Conservation (phyloP, 1,140 invertebrate species). For the Ceratina japonica region DNA sequence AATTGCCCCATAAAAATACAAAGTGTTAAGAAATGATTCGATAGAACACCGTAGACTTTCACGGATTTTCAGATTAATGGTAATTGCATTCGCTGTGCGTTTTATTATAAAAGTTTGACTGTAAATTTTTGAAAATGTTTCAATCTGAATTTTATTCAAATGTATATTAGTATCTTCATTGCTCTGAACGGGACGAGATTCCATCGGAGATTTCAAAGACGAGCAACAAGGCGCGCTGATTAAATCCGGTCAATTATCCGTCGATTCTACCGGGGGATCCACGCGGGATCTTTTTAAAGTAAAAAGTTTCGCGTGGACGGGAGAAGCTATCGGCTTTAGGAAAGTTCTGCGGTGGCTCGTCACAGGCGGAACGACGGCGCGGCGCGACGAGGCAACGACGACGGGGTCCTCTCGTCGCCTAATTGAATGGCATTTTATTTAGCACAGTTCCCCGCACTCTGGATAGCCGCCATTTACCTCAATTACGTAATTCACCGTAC, state of each 20-base stretch:
- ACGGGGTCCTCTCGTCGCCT: slow-evolving; percentile 60
- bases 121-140: too few relatives aligned
- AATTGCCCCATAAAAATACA: slow-evolving; percentile 28
- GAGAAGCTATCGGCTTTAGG: slow-evolving; percentile 63
- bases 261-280: slow-evolving; percentile 8
- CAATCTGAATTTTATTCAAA: neutral
- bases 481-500: slow-evolving; percentile 75
- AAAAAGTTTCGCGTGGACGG: slow-evolving; percentile 17
- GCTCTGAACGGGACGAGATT: too few relatives aligned
- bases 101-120: too few relatives aligned
- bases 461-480: slow-evolving; percentile 74
- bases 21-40: neutral
- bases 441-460: slow-evolving; percentile 73
- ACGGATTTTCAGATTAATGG: neutral
- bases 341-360: slow-evolving; percentile 32
- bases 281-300: slow-evolving; percentile 30
- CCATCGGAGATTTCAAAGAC: neutral
- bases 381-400: slow-evolving; percentile 30
- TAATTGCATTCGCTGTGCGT: neutral
- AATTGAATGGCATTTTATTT: slow-evolving; percentile 76
- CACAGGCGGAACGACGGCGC: slow-evolving; percentile 1
- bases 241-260: slow-evolving; percentile 32
- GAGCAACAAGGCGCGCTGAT: slow-evolving; percentile 26
- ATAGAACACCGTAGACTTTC: too few relatives aligned
- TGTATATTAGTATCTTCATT: too few relatives aligned